A percentile compares a stretch with the other conserved stretches of the same genome.
Evolutionary conservation across 2,113 vertebrate genomes (phyloP).

Genomic region (Pristiophorus japonicus): DNA sequence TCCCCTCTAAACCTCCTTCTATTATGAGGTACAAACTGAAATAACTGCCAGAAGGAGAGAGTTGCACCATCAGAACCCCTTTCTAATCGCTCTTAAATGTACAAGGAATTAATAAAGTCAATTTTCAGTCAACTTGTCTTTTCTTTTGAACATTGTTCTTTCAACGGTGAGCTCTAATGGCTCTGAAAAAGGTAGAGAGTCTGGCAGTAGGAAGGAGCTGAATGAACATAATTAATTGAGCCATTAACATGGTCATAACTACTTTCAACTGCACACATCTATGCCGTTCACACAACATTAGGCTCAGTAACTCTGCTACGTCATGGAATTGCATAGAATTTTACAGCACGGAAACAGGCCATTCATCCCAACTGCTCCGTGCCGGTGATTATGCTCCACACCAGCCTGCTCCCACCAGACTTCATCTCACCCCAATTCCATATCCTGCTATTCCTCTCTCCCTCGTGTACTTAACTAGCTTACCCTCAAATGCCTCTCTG

Average conservation of each 20-base stretch:
- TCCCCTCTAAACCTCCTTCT: too few species aligned
- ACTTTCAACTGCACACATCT: neutral
- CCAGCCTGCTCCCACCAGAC: neutral
- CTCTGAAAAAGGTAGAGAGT: neutral
- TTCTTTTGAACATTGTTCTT: neutral
- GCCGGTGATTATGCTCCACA: neutral
- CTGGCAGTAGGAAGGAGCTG: neutral
- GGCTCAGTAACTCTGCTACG: neutral
- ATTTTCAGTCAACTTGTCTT: neutral
- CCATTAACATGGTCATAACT: neutral
- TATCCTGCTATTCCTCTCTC: neutral
- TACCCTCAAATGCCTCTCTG: neutral
- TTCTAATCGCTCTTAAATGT: neutral
- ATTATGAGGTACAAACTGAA: neutral
- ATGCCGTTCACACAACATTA: neutral
- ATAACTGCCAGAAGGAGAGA: neutral
- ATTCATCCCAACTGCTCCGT: neutral
- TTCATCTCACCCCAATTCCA: neutral
- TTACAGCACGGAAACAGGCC: neutral
- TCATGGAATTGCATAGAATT: neutral
- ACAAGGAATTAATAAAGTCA: neutral
- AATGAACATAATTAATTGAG: neutral
- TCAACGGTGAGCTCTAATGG: neutral
- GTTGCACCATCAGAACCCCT: neutral
- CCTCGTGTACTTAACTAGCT: neutral